Conservation (phyloP, 2,113 vertebrate species). For the Callorhinus ursinus region DNA sequence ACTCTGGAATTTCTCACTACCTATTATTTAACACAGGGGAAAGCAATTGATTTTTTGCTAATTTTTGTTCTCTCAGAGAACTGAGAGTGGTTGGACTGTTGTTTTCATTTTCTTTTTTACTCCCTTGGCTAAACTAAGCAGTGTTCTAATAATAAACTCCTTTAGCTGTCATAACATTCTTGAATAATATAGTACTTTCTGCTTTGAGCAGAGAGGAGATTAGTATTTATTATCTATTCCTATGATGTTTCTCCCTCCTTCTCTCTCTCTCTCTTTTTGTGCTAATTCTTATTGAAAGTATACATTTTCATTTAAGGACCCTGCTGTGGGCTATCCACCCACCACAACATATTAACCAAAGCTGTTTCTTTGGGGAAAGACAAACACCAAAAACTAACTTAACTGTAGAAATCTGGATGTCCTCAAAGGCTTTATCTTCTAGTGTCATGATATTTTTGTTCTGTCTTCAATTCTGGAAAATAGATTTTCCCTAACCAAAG, state of each 20-base stretch:
- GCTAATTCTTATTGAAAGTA: slow-evolving; percentile 17
- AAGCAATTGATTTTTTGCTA: background rate
- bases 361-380: slow-evolving; percentile 7
- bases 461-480: background rate
- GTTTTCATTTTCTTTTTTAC: slow-evolving; percentile 29
- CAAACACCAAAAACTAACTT: slow-evolving; percentile 22
- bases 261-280: background rate
- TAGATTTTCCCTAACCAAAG: background rate
- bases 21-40: background rate
- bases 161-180: slow-evolving; percentile 12
- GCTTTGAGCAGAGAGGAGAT: slow-evolving; percentile 2
- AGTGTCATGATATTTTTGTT: slow-evolving; percentile 17
- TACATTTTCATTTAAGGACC: slow-evolving; percentile 9
- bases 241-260: background rate
- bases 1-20: slow-evolving; percentile 5
- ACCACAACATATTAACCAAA: slow-evolving; percentile 41
- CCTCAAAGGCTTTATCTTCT: background rate
- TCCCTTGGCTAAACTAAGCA: background rate
- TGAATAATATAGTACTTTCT: slow-evolving; percentile 20
- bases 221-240: slow-evolving; percentile 38
- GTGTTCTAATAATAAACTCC: slow-evolving; percentile 39
- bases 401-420: background rate
- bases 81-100: background rate
- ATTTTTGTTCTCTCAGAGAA: slow-evolving; percentile 28
- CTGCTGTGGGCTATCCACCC: background rate